Conservation (phyloP, 2,113 vertebrate species). For the Poeciliopsis turrubarensis region DNA sequence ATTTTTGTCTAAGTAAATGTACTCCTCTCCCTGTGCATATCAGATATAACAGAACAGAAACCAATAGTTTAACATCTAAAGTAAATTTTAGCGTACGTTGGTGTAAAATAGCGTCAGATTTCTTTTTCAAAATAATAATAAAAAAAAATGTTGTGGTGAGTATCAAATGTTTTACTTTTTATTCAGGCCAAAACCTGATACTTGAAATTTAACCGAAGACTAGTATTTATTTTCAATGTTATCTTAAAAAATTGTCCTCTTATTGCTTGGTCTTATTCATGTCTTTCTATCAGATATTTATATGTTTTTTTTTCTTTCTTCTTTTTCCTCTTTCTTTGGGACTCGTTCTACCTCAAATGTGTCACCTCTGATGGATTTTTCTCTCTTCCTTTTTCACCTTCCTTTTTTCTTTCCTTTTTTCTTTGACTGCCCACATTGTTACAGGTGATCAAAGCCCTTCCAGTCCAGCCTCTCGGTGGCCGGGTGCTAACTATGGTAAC, state of each 20-base stretch:
- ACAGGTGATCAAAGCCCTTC: slow-evolving; percentile 84
- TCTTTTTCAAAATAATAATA: background rate
- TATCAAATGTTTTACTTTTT: too few relatives aligned
- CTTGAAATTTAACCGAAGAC: background rate
- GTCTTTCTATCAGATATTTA: background rate
- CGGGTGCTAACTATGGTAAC: slow-evolving; percentile 83
- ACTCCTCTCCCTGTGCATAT: background rate
- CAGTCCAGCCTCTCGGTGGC: slow-evolving; percentile 82
- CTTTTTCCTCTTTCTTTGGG: slow-evolving; percentile 17
- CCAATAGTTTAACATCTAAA: background rate
- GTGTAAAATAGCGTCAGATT: background rate
- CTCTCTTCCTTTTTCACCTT: slow-evolving; percentile 53
- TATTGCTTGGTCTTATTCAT: slow-evolving; percentile 14
- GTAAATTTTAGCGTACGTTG: background rate
- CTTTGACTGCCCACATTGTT: slow-evolving; percentile 60
- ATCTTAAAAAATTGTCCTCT: background rate
- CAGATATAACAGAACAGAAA: background rate
- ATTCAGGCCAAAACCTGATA: background rate
- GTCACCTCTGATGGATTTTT: slow-evolving; percentile 68
- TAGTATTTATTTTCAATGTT: background rate
- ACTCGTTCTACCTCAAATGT: slow-evolving; percentile 63
- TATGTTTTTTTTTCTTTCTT: slow-evolving; percentile 25
- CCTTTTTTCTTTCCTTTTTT: slow-evolving; percentile 28
- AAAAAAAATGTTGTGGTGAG: background rate
- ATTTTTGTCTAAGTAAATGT: too few relatives aligned